These are phyloP conservation scores for Halcyon senegalensis DNA, from an alignment of 2,113 vertebrate species.

Conservation along the genomic window DNA sequence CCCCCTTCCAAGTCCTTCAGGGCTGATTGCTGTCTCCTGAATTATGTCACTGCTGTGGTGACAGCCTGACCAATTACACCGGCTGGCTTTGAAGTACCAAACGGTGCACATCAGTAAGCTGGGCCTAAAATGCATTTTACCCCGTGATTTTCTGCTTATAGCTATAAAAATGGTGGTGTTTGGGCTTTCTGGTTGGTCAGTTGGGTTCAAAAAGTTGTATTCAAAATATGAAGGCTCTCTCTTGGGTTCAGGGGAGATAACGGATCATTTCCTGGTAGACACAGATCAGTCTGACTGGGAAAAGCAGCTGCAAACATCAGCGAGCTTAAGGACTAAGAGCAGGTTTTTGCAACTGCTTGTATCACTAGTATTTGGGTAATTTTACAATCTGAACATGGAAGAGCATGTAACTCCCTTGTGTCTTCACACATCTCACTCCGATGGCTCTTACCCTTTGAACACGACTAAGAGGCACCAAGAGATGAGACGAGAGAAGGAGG, in stretches of 20 bases:
- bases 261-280: fast-evolving
- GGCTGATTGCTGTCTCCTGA: neutral
- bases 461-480: neutral
- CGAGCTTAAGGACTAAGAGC: neutral
- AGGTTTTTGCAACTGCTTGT: neutral
- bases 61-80: neutral
- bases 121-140: neutral
- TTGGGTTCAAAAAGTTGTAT: neutral
- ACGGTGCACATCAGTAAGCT: too few species aligned
- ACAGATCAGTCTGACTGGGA: fast-evolving
- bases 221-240: neutral
- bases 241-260: neutral
- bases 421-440: neutral
- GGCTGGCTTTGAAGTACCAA: neutral
- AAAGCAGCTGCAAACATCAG: neutral
- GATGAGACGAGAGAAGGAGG: neutral
- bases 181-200: neutral
- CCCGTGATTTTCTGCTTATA: neutral
- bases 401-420: neutral
- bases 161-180: neutral
- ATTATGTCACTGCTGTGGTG: neutral
- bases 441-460: neutral
- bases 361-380: neutral
- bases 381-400: neutral
- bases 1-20: neutral